Percentiles rank a stretch among this genome's conserved stretches.
These are phyloP conservation scores for Archegozetes longisetosus DNA, from an alignment of 1,140 invertebrate genomes.

Conservation along the genomic window DNA sequence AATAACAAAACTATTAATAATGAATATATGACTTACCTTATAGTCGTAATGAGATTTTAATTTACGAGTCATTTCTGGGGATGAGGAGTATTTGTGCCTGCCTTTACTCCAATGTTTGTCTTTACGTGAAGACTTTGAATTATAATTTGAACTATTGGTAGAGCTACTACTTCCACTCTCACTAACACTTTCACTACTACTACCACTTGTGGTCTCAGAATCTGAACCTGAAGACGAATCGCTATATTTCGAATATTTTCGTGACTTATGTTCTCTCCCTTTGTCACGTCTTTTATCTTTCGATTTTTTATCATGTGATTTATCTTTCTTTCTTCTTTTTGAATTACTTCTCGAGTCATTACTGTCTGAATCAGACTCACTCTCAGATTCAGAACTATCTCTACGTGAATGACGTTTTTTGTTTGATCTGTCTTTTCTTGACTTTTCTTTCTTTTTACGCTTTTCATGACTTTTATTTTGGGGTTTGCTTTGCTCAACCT, in stretches of 20 bases:
- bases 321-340: background rate
- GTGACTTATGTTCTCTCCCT: background rate
- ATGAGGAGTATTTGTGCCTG: background rate
- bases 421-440: background rate
- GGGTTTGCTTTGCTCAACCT: background rate
- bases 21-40: background rate
- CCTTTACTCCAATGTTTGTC: background rate
- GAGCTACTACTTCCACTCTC: background rate
- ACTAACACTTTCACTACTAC: background rate
- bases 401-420: slow-evolving; percentile 10
- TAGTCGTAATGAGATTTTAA: background rate
- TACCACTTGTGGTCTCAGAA: background rate
- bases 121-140: background rate
- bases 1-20: background rate
- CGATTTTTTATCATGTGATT: background rate
- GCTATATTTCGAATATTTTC: background rate
- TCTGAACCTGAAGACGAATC: background rate
- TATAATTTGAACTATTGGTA: background rate
- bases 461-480: slow-evolving; percentile 11
- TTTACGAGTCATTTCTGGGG: background rate
- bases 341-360: background rate
- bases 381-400: slow-evolving; percentile 10
- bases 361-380: background rate
- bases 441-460: slow-evolving; percentile 10
- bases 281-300: background rate